Evolutionary conservation across 2,113 vertebrate genomes (phyloP).

Genomic region (Vulpes vulpes): DNA sequence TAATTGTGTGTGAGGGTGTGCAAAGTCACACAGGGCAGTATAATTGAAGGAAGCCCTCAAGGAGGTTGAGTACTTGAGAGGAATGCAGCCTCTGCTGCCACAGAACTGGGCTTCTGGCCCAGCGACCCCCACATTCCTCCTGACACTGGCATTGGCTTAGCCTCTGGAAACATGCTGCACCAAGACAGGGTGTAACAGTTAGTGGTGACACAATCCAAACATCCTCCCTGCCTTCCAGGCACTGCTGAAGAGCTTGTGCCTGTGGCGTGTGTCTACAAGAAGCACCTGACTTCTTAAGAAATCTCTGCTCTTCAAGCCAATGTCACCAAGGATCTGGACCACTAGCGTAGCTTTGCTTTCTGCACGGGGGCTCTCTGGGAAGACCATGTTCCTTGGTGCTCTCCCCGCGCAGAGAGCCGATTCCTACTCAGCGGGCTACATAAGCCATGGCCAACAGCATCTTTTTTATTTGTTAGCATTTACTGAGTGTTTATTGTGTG

Average conservation of each 20-base stretch:
- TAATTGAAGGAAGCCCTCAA: conserved; percentile 56
- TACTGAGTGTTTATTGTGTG: not conserved
- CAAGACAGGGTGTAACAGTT: not conserved
- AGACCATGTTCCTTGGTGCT: not conserved
- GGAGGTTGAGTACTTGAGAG: not conserved
- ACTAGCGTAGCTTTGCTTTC: not conserved
- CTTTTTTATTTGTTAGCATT: not conserved
- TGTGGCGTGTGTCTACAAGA: not conserved
- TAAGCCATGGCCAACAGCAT: not conserved
- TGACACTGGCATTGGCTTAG: not conserved
- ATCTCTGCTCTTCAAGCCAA: not conserved
- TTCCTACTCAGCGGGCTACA: not conserved
- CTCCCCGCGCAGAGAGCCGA: not conserved
- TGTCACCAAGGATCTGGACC: not conserved
- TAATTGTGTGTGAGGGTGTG: not conserved
- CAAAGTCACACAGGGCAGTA: not conserved
- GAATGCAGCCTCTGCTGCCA: not conserved
- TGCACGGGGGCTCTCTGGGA: not conserved
- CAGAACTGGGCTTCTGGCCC: conserved; percentile 12
- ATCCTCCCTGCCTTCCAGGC: conserved; percentile 16
- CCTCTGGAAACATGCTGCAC: not conserved
- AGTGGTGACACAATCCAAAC: conserved; percentile 47
- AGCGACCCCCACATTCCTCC: not conserved
- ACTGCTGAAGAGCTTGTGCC: not conserved
- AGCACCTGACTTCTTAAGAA: conserved; percentile 33